These are phyloP conservation scores for Corythaixoides concolor DNA, from an alignment of 2,113 vertebrate species.

Conservation along the genomic window DNA sequence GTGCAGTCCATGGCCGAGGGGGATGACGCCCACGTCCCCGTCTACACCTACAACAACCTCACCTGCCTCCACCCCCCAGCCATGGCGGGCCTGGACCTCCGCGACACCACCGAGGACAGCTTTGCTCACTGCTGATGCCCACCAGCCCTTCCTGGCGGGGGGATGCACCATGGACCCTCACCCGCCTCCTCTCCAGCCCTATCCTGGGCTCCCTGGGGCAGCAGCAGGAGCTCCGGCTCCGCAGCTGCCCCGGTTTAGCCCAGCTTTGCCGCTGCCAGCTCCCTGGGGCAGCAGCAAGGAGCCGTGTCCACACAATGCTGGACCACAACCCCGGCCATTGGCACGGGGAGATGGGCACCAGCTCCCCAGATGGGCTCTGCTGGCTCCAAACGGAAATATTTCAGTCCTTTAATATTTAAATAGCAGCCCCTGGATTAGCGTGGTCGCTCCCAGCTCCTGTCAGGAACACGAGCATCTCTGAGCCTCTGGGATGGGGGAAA, in stretches of 20 bases:
- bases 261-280: background rate
- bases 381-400: background rate
- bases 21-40: conserved; percentile 79
- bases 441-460: background rate
- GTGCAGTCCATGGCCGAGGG: conserved; percentile 83
- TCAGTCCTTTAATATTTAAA: background rate
- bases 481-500: background rate
- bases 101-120: conserved; percentile 77
- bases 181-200: background rate
- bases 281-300: background rate
- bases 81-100: conserved; percentile 83
- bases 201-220: background rate
- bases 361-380: background rate
- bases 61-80: conserved; percentile 83
- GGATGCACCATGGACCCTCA: background rate
- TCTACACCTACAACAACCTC: conserved; percentile 90
- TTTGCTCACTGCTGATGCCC: conserved; percentile 79
- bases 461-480: background rate
- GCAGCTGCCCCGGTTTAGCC: background rate
- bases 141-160: background rate
- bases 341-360: background rate
- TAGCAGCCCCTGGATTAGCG: background rate
- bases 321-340: background rate
- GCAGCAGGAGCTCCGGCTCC: background rate
- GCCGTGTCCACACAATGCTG: background rate